These are phyloP conservation scores for Porites australiensis DNA, from an alignment of 64 coral and sea anemone genomes.

Conservation along the genomic window DNA sequence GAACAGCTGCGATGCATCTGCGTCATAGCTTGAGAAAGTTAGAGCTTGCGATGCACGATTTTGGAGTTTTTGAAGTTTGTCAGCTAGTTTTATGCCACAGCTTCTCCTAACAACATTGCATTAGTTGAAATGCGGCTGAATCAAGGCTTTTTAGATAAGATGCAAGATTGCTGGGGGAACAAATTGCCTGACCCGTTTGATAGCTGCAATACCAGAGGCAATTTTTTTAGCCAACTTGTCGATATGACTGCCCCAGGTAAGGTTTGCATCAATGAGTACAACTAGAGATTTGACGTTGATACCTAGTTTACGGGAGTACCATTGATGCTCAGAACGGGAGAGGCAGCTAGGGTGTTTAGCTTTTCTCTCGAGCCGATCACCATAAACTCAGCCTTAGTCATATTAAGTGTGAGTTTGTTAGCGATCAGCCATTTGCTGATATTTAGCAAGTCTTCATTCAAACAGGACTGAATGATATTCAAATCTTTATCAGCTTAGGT, in stretches of 20 bases:
- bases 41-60: too few relatives aligned
- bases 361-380: constrained; percentile 38
- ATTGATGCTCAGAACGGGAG: too few relatives aligned
- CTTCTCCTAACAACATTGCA: too few relatives aligned
- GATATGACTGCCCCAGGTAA: background rate
- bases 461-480: background rate
- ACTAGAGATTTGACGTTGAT: constrained; percentile 18
- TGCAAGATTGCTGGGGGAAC: constrained; percentile 35
- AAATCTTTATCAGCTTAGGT: constrained; percentile 28
- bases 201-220: constrained; percentile 55
- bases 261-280: too few relatives aligned
- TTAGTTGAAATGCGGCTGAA: too few relatives aligned
- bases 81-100: too few relatives aligned
- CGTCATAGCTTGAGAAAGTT: too few relatives aligned
- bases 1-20: too few relatives aligned
- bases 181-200: constrained; percentile 53
- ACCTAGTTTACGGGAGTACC: too few relatives aligned
- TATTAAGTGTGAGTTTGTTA: background rate
- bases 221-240: constrained; percentile 41
- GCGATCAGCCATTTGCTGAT: constrained; percentile 8
- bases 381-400: constrained; percentile 44
- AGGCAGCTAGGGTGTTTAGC: too few relatives aligned
- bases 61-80: too few relatives aligned
- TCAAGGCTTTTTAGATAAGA: too few relatives aligned
- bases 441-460: constrained; percentile 7